A percentile compares a stretch with the other conserved stretches of the same genome.
phyloP scores from a whole-genome alignment of 92 coral and sea anemone species.

The Ricordea florida region DNA sequence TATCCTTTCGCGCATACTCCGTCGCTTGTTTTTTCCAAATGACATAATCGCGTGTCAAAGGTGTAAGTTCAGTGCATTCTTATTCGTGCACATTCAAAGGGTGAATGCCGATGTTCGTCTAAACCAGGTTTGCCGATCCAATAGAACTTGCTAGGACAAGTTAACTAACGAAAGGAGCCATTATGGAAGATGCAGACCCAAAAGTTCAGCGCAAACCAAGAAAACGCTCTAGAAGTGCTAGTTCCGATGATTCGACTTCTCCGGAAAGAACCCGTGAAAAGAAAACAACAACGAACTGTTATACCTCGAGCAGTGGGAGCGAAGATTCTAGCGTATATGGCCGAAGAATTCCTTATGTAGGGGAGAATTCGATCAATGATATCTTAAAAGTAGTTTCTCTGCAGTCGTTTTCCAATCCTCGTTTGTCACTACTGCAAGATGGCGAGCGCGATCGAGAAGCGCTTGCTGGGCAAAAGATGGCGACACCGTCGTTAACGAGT shows the following conservation, averaged over 20 bases:
- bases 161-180: background rate
- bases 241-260: conserved; percentile 48
- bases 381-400: conserved; percentile 85
- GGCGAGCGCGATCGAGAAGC: conserved; percentile 34
- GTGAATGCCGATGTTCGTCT: background rate
- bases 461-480: background rate
- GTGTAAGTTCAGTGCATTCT: conserved; percentile 63
- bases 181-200: conserved; percentile 60
- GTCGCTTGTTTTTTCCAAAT: conserved; percentile 19
- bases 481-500: background rate
- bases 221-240: conserved; percentile 66
- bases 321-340: conserved; percentile 55
- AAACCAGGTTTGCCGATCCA: background rate
- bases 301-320: conserved; percentile 6
- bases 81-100: conserved; percentile 24
- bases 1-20: background rate
- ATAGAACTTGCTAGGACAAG: background rate
- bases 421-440: conserved; percentile 39
- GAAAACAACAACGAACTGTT: conserved; percentile 22
- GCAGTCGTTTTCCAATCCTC: conserved; percentile 80
- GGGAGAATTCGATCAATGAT: conserved; percentile 84
- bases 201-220: conserved; percentile 28
- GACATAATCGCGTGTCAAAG: conserved; percentile 82
- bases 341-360: conserved; percentile 57
- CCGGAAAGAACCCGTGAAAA: conserved; percentile 29